These are phyloP conservation scores for Brachionus asplanchnoidis DNA, from an alignment of 1,140 invertebrate species.

Conservation along the genomic window DNA sequence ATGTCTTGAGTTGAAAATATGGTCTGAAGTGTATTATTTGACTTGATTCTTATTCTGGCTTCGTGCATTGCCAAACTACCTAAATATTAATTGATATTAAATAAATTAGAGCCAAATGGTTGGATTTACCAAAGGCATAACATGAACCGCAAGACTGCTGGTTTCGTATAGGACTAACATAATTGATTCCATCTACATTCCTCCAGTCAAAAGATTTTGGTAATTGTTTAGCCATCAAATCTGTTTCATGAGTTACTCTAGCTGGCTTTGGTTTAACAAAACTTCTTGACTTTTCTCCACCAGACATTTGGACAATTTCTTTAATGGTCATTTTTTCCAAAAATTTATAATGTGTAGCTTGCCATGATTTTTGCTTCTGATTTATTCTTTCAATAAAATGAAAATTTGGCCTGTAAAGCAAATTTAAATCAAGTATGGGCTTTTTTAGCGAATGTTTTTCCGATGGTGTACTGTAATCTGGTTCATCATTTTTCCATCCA, in stretches of 20 bases:
- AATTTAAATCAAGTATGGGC: neutral
- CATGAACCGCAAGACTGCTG: slow-evolving; percentile 60
- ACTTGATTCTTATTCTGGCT: slow-evolving; percentile 54
- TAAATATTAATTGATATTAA: slow-evolving; percentile 40
- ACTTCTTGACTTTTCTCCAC: slow-evolving; percentile 51
- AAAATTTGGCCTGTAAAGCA: slow-evolving; percentile 37
- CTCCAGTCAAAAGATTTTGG: slow-evolving; percentile 61
- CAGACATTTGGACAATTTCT: slow-evolving; percentile 52
- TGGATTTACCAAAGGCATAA: slow-evolving; percentile 59
- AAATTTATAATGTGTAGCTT: slow-evolving; percentile 53
- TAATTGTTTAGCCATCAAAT: slow-evolving; percentile 47
- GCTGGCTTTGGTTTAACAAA: neutral
- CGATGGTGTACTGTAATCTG: neutral
- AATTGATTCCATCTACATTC: slow-evolving; percentile 59
- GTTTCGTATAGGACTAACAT: slow-evolving; percentile 60
- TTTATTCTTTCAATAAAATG: slow-evolving; percentile 55
- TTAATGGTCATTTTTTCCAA: slow-evolving; percentile 52
- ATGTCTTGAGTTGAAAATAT: slow-evolving; percentile 60
- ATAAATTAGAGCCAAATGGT: no score
- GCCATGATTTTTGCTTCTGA: slow-evolving; percentile 56
- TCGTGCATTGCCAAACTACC: slow-evolving; percentile 52
- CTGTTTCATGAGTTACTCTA: neutral
- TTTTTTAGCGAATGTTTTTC: neutral
- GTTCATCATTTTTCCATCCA: neutral
- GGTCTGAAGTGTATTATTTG: slow-evolving; percentile 55